Base-by-base conservation (phyloP, 2,888 invertebrate species). In the Marasmarcha lunaedactyla region DNA sequence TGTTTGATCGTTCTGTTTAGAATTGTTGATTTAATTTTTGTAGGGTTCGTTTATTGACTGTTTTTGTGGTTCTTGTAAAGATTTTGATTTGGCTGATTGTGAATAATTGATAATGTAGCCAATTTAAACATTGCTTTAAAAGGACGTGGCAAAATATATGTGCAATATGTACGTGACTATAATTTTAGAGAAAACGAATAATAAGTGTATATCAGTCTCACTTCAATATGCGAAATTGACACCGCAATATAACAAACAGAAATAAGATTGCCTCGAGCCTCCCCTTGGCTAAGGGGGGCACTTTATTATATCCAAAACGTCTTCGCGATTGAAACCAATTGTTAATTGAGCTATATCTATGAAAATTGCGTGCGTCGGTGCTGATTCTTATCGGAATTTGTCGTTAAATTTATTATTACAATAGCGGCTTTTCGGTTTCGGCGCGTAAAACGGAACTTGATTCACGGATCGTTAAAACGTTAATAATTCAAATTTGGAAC, bases 321-420 rank as follows among this genome's bases (percentile, higher is more conserved):
- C 78, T 77, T 78, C 77, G 61, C 78, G 79, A 81, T 79, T 79
- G 79, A 79, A 79, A 78, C 77, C 83, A 71, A 78, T 79, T 81
- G 83, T 83, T 81, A 83, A 81, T 83, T 81, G 83, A 83, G 83
- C 76, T 71, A 74, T 83, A 81, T 83, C 83, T 81, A 76, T 77
- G 81, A 79, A 74, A 79, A 77, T 78, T 71, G 72, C 20, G 20
- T 20, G 30, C 72, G 74, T 72, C 72, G 69, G 64, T 64, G 63
- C 60, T 72, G 79, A 81, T 78, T 71, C 77, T 77, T 78, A 79
- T 78, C 79, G 76, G 70, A 63, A 71, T 73, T 71, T 65, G 71
- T 68, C 74, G 74, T 73, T 67, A 67, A 73, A 78, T 77, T 78
- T 79, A 79, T 74, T 70, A 62, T 60, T 52, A 55, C 64, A 71